Conservation (phyloP, 2,888 invertebrate genomes). For the Drosophila imparisetae region DNA sequence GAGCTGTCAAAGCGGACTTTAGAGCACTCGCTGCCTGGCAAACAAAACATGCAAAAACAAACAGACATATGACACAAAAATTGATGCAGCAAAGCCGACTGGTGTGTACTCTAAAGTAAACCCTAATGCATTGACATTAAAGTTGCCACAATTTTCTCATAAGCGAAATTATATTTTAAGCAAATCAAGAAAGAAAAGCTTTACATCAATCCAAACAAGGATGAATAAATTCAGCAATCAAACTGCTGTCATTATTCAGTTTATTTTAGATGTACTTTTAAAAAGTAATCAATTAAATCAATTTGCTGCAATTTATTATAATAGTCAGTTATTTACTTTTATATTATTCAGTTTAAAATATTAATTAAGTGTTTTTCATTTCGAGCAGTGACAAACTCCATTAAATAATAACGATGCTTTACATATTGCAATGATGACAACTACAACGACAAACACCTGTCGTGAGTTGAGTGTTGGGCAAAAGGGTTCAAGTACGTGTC, state of each 20-base stretch:
- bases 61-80: conserved; percentile 13
- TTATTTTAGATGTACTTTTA: background rate
- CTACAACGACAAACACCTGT: conserved; percentile 65
- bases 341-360: background rate
- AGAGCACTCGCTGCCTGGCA: conserved; percentile 71
- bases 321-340: background rate
- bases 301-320: background rate
- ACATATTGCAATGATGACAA: conserved; percentile 26
- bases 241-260: background rate
- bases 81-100: background rate
- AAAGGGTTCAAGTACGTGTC: conserved; percentile 76
- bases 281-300: background rate
- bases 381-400: conserved; percentile 3
- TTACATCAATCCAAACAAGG: background rate
- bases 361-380: background rate
- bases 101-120: conserved; percentile 6
- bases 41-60: conserved; percentile 63
- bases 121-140: background rate
- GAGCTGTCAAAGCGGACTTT: conserved; percentile 79
- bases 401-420: conserved; percentile 6
- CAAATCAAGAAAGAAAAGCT: background rate
- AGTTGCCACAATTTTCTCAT: background rate
- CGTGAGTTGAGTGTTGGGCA: conserved; percentile 68
- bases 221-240: background rate
- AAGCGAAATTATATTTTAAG: background rate